Evolutionary conservation across 2,888 invertebrate species (phyloP).

Genomic region (Margaritifera margaritifera): DNA sequence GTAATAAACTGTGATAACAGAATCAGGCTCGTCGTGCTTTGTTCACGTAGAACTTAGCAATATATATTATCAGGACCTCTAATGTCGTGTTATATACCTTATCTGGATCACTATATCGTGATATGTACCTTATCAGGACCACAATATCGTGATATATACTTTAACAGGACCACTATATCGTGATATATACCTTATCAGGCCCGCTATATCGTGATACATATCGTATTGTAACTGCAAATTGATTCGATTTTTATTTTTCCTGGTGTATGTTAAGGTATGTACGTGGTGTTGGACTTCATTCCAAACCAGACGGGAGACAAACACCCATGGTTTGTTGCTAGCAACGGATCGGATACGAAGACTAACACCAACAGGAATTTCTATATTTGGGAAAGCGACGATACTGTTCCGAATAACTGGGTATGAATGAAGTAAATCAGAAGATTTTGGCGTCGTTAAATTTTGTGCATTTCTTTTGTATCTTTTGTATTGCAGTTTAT

Average conservation of each 20-base stretch:
- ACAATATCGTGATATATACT: too few species aligned
- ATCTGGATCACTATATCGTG: too few species aligned
- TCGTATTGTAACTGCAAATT: neutral
- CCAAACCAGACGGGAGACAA: slow-evolving; percentile 77
- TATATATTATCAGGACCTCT: too few species aligned
- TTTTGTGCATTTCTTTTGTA: neutral
- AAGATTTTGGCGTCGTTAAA: neutral
- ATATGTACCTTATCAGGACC: too few species aligned
- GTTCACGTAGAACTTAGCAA: too few species aligned
- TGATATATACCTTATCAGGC: too few species aligned
- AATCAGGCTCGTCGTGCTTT: too few species aligned
- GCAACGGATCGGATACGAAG: slow-evolving; percentile 73
- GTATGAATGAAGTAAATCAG: slow-evolving; percentile 29
- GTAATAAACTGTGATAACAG: too few species aligned
- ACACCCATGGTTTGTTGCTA: slow-evolving; percentile 83
- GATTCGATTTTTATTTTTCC: neutral
- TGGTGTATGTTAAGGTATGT: slow-evolving; percentile 77
- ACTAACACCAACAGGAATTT: slow-evolving; percentile 80
- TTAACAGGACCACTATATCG: too few species aligned
- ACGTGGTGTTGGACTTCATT: slow-evolving; percentile 84
- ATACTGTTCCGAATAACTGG: slow-evolving; percentile 65
- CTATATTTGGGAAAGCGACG: slow-evolving; percentile 82
- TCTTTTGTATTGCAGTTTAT: too few species aligned
- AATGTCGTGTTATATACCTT: too few species aligned
- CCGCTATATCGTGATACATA: neutral